phyloP scores from a whole-genome alignment of 2,797 vertebrate genomes.

The Premnoplex brunnescens region DNA sequence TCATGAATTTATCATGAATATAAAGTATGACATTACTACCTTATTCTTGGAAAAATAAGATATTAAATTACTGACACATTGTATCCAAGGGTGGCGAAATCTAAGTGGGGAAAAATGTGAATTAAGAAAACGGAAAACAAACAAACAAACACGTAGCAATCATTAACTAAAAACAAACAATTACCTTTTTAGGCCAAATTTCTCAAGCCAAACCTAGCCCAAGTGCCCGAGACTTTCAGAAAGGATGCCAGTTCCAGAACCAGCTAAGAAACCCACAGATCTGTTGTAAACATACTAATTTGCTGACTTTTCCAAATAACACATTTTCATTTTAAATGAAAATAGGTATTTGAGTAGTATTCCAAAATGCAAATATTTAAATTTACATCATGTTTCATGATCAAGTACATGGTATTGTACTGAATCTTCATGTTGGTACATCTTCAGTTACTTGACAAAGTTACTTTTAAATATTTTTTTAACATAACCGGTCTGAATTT shows the following conservation, averaged over 20 bases:
- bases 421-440: not conserved
- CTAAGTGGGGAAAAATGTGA: not conserved
- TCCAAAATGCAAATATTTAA: not conserved
- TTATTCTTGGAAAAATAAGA: conserved; percentile 37
- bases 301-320: not conserved
- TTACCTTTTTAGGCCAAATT: not conserved
- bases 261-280: not conserved
- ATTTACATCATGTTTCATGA: not conserved
- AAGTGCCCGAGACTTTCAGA: not conserved
- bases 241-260: not conserved
- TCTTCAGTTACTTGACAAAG: not conserved
- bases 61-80: conserved; percentile 8
- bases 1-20: conserved; percentile 73
- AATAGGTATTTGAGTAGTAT: not conserved
- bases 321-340: not conserved
- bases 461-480: not conserved
- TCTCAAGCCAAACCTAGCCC: not conserved
- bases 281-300: not conserved
- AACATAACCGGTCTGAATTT: not conserved
- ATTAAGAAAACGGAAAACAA: not conserved
- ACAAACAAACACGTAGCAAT: not conserved
- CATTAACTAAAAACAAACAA: not conserved
- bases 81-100: not conserved
- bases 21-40: conserved; percentile 57
- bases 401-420: not conserved